Base-by-base conservation (phyloP, 2,797 vertebrate species). In the Zenarchopterus dispar region DNA sequence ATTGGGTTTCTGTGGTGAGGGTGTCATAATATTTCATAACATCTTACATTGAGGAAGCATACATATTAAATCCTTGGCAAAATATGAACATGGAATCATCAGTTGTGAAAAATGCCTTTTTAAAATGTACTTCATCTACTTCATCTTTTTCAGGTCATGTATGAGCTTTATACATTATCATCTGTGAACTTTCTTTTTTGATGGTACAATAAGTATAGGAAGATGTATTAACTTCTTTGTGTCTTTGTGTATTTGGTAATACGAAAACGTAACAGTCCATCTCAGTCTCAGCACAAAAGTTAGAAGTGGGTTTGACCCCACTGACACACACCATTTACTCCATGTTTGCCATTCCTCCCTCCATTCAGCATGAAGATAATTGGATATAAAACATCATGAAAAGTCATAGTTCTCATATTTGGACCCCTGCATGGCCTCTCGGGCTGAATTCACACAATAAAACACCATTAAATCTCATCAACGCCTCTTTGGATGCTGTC, bases 371-470 rank as follows among this genome's bases (percentile, higher is more conserved):
- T 69, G 80, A 75, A 75, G 67, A 86, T 91, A 84, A 91, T 84
- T 87, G 80, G 82, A 81, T 79, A 84, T 86, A 88, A 88, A 89
- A 81, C 79, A 82, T 80, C 73, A 65, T 68, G 62, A 63, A 78
- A 85, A 75, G 84, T 74, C 74, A 62, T 54, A 75, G 69, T 77
- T 76, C 67, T 73, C 56, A 57, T 68, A 41, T 62, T 39, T 24
- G 50, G 58, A 18, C 31, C 49, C 36, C 46, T 49, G 45, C 56
- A 15, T 45, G 44, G 44, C 78, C 78, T 80, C 63, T 22, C 51
- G 49, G 55, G 67, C 65, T 56, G 70, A 74, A 54, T 67, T 78
- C 70, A 64, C 77, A 80, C 81, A 74, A 77, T 87, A 71, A 85
- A 88, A 64, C 73, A 73, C 54, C 62, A 79, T 80, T 86, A 86